Conservation (phyloP, 2,888 invertebrate species). For the Hypomecis atomaria region DNA sequence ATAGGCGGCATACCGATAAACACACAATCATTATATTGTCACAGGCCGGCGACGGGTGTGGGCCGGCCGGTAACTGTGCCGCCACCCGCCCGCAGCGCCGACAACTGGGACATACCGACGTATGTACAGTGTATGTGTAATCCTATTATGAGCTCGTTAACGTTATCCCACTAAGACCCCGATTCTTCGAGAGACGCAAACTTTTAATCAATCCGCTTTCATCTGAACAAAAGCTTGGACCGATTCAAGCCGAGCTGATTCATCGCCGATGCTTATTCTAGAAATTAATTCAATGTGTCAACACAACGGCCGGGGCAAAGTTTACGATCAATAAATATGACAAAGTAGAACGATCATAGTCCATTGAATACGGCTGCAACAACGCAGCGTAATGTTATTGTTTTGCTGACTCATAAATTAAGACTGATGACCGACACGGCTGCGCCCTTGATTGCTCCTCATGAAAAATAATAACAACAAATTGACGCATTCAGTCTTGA, state of each 20-base stretch:
- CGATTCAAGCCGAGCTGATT: conserved; percentile 42
- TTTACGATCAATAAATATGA: conserved; percentile 50
- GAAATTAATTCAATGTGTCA: conserved; percentile 55
- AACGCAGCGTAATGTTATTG: conserved; percentile 47
- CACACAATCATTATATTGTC: conserved; percentile 79
- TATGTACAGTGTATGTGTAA: conserved; percentile 64
- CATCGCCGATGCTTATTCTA: conserved; percentile 49
- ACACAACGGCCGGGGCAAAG: conserved; percentile 49
- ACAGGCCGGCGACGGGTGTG: conserved; percentile 67
- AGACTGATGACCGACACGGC: conserved; percentile 56
- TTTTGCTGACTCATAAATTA: conserved; percentile 64
- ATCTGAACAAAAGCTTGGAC: conserved; percentile 27
- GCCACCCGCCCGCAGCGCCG: conserved; percentile 62
- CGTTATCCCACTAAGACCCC: conserved; percentile 71
- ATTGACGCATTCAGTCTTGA: conserved; percentile 62
- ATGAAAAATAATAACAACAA: conserved; percentile 62
- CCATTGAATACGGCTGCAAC: conserved; percentile 45
- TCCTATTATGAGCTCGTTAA: conserved; percentile 82
- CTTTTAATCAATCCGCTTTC: conserved; percentile 45
- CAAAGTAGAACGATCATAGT: conserved; percentile 48
- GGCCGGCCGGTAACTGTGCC: conserved; percentile 52
- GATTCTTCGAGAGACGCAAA: conserved; percentile 54
- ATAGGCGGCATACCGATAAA: conserved; percentile 64
- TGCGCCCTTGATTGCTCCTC: conserved; percentile 39
- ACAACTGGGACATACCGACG: conserved; percentile 73